These are phyloP conservation scores for Conus betulinus DNA, from an alignment of 1,140 invertebrate species.

Conservation along the genomic window DNA sequence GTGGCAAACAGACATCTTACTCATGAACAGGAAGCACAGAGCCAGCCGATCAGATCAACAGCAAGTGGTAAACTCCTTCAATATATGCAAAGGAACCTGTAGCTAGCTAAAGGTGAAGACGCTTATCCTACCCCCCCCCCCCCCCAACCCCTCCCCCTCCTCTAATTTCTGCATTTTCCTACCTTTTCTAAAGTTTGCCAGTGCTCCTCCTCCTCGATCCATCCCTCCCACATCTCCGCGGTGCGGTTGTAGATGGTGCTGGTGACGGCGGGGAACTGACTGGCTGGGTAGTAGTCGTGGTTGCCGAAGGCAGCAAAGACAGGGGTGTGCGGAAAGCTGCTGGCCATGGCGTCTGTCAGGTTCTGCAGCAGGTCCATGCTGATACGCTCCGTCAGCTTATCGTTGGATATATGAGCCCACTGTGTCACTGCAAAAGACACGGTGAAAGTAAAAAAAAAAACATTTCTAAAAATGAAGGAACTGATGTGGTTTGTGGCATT, in stretches of 20 bases:
- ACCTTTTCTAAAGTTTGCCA: conserved; percentile 57
- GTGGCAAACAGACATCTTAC: no score
- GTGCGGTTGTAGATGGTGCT: conserved; percentile 60
- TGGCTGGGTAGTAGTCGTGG: conserved; percentile 68
- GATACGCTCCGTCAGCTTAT: conserved; percentile 50
- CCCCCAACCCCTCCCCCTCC: no score
- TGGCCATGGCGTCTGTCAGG: conserved; percentile 54
- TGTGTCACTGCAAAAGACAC: conserved; percentile 54
- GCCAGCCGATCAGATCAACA: no score
- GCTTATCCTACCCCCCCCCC: no score
- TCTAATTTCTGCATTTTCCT: not conserved
- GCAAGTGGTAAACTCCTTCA: no score
- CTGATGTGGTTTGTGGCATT: no score
- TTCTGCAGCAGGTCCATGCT: conserved; percentile 61
- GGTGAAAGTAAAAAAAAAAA: no score
- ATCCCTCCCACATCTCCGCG: conserved; percentile 56
- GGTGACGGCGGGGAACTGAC: conserved; percentile 57
- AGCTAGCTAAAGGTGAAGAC: no score
- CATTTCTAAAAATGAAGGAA: no score
- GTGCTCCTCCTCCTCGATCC: conserved; percentile 54
- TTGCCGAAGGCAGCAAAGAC: conserved; percentile 66
- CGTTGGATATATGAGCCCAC: conserved; percentile 59
- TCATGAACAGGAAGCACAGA: no score
- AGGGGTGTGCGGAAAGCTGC: conserved; percentile 45
- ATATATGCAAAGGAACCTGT: no score